phyloP scores from a whole-genome alignment of 2,888 invertebrate species.

The Coronaproctus castanopsis region DNA sequence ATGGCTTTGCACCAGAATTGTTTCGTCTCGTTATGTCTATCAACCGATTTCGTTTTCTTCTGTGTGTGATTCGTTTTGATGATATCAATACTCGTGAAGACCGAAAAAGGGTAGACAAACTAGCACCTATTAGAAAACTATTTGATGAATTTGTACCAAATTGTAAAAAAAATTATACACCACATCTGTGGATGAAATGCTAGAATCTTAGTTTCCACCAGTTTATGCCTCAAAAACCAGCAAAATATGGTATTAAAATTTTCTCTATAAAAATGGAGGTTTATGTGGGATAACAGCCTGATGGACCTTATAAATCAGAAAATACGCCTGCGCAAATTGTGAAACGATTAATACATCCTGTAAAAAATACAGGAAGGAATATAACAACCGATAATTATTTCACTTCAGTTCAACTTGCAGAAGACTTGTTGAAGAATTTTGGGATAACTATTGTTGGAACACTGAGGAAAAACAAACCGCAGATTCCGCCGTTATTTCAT shows the following conservation, averaged over 20 bases:
- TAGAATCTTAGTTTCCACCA: not conserved
- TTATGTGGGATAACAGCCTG: not conserved
- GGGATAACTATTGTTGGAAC: not conserved
- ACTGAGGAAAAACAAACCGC: not conserved
- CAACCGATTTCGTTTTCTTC: not conserved
- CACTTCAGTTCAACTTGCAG: not conserved
- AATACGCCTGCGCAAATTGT: not conserved
- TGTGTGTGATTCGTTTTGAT: not conserved
- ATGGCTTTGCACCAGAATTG: not conserved
- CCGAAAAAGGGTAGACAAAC: not conserved
- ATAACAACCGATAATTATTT: not conserved
- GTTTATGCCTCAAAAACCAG: not conserved
- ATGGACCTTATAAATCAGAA: not conserved
- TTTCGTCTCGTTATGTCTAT: not conserved
- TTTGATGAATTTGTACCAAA: not conserved
- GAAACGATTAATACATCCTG: not conserved
- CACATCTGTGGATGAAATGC: not conserved
- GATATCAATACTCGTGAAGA: not conserved
- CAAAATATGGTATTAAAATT: not conserved
- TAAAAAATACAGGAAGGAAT: not conserved
- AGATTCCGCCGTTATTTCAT: not conserved
- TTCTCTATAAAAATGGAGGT: not conserved
- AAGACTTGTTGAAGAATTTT: not conserved
- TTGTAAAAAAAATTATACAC: not conserved
- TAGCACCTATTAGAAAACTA: not conserved